Evolutionary conservation across 2,113 vertebrate genomes (phyloP).

Genomic region (Aphelocoma coerulescens): DNA sequence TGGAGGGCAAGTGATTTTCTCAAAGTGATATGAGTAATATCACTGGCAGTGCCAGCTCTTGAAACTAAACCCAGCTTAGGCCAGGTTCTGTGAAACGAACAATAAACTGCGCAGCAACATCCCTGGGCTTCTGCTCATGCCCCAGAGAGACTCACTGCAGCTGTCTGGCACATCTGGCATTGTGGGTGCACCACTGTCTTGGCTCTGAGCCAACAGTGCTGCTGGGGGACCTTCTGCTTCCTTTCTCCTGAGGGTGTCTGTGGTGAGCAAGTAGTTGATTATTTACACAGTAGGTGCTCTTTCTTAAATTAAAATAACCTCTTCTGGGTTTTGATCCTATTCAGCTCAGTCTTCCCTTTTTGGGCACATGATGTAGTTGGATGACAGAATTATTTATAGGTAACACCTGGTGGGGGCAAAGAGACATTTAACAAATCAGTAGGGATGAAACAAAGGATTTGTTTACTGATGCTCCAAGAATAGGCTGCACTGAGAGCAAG

Average conservation of each 20-base stretch:
- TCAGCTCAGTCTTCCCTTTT: not conserved
- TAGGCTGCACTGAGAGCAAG: not conserved
- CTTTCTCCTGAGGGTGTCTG: not conserved
- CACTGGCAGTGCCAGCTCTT: not conserved
- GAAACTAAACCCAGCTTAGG: not conserved
- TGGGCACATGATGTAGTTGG: not conserved
- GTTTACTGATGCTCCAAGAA: not conserved
- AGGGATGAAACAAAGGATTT: not conserved
- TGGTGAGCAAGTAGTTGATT: not conserved
- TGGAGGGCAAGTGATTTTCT: not conserved
- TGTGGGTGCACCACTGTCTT: not conserved
- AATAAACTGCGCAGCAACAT: not conserved
- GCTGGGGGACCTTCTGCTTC: not conserved
- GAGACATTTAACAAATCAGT: not conserved
- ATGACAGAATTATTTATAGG: constrained; percentile 47
- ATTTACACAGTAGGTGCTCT: not conserved
- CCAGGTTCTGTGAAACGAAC: not conserved
- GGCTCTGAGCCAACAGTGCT: not conserved
- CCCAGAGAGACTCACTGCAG: not conserved
- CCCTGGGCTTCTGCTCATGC: not conserved
- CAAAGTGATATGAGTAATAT: not conserved
- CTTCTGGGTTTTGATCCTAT: not conserved
- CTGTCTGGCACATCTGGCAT: fast-evolving
- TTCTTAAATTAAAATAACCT: not conserved
- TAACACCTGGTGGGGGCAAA: not conserved